phyloP scores from a whole-genome alignment of 2,888 invertebrate genomes.

The Hyalella azteca region DNA sequence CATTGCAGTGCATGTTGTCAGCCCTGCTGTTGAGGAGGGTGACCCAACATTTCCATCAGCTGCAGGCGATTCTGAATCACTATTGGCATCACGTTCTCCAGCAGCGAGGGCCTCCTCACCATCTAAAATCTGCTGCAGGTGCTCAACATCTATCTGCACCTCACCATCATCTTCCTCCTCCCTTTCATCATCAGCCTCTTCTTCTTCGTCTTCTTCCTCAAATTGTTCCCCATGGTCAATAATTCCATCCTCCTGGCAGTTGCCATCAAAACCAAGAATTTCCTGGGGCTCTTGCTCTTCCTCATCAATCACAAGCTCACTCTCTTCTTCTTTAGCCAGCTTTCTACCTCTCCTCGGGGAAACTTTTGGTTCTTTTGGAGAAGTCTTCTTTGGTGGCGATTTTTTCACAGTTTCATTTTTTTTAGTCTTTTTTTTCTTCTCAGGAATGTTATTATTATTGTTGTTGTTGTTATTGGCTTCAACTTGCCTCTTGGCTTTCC shows the following conservation, averaged over 20 bases:
- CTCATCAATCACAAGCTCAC: background rate
- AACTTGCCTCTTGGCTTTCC: background rate
- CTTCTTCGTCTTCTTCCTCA: background rate
- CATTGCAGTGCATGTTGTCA: background rate
- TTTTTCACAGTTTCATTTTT: background rate
- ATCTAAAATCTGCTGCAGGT: slow-evolving; percentile 2
- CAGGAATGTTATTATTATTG: background rate
- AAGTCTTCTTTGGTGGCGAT: background rate
- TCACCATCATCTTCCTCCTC: background rate
- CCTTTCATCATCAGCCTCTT: background rate
- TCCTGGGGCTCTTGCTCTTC: background rate
- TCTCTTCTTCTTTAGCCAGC: background rate
- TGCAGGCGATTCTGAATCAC: background rate
- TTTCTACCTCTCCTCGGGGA: background rate
- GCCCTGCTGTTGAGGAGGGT: background rate
- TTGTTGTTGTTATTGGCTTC: slow-evolving; percentile 16
- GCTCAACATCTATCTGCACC: background rate
- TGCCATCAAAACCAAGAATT: background rate
- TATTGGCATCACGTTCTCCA: background rate
- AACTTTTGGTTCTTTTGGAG: background rate
- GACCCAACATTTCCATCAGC: background rate
- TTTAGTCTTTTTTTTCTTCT: slow-evolving; percentile 2
- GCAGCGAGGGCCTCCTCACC: background rate
- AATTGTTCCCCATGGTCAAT: slow-evolving; percentile 16
- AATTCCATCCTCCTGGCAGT: slow-evolving; percentile 17